A percentile compares a stretch with the other conserved stretches of the same genome.
These are phyloP conservation scores for Pedionomus torquatus DNA, from an alignment of 2,113 vertebrate species.

Conservation along the genomic window DNA sequence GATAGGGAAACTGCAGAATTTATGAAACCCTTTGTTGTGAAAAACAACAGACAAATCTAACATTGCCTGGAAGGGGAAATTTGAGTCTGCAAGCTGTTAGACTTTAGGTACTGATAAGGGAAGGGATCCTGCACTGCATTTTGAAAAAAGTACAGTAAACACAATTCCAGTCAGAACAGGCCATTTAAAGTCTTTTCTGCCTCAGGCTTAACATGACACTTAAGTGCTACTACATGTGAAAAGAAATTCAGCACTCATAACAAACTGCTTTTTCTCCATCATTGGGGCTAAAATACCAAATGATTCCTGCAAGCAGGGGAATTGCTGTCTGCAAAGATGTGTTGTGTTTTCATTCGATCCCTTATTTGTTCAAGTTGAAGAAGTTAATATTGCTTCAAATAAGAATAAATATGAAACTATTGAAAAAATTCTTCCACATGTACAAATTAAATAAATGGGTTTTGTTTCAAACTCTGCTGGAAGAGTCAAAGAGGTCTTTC, in stretches of 20 bases:
- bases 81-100: slow-evolving; percentile 89
- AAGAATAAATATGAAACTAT: slow-evolving; percentile 71
- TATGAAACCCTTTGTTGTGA: slow-evolving; percentile 81
- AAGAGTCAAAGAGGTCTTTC: neutral
- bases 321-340: neutral
- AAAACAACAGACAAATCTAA: slow-evolving; percentile 85
- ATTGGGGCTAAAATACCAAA: slow-evolving; percentile 77
- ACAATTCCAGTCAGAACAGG: slow-evolving; percentile 84
- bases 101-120: slow-evolving; percentile 88
- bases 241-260: slow-evolving; percentile 80
- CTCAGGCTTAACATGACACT: slow-evolving; percentile 89
- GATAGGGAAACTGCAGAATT: slow-evolving; percentile 86
- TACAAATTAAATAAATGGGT: slow-evolving; percentile 39
- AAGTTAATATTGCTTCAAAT: slow-evolving; percentile 77
- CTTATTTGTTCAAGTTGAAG: slow-evolving; percentile 49
- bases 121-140: slow-evolving; percentile 76
- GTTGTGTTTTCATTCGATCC: slow-evolving; percentile 77
- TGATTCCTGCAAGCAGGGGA: slow-evolving; percentile 62
- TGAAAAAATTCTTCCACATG: neutral
- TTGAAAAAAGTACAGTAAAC: slow-evolving; percentile 87
- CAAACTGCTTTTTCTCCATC: slow-evolving; percentile 79
- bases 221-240: slow-evolving; percentile 83
- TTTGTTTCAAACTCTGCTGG: slow-evolving; percentile 35
- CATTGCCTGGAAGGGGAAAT: slow-evolving; percentile 90
- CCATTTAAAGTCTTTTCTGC: slow-evolving; percentile 82